These are phyloP conservation scores for Daphoenositta chrysoptera DNA, from an alignment of 2,113 vertebrate species.

Conservation along the genomic window DNA sequence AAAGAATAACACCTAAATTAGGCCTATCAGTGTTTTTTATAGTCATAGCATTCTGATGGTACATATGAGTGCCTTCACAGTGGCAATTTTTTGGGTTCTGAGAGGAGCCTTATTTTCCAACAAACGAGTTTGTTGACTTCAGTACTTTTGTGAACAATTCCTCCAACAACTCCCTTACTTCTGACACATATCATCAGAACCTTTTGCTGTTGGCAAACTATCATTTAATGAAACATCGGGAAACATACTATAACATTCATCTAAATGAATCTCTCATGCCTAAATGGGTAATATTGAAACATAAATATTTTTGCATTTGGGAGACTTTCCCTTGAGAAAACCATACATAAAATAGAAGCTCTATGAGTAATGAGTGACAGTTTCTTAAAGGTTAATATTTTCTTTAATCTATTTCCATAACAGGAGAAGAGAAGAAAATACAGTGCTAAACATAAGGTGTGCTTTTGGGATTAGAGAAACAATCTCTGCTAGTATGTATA, in stretches of 20 bases:
- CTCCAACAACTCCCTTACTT: background rate
- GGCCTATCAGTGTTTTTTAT: background rate
- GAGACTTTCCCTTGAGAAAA: slow-evolving; percentile 69
- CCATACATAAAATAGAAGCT: slow-evolving; percentile 59
- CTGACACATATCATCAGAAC: slow-evolving; percentile 27
- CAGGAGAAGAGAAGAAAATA: slow-evolving; percentile 68
- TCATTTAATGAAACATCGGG: slow-evolving; percentile 57
- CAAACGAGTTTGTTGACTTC: background rate
- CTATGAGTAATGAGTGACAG: slow-evolving; percentile 78
- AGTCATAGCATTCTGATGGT: background rate
- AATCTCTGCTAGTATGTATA: slow-evolving; percentile 74
- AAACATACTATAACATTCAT: slow-evolving; percentile 44
- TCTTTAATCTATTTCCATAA: slow-evolving; percentile 81
- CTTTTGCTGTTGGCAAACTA: slow-evolving; percentile 33
- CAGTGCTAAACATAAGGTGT: slow-evolving; percentile 72
- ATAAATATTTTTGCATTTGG: slow-evolving; percentile 77
- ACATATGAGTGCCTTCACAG: background rate
- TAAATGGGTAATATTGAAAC: slow-evolving; percentile 73
- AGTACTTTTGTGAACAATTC: slow-evolving; percentile 1
- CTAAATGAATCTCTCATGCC: slow-evolving; percentile 70
- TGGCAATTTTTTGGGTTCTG: background rate
- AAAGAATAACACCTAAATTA: background rate
- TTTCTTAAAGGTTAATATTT: slow-evolving; percentile 85
- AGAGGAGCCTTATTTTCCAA: background rate
- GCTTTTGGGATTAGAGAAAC: slow-evolving; percentile 81